These are phyloP conservation scores for Illadopsis cleaveri DNA, from an alignment of 2,113 vertebrate species.

Conservation along the genomic window DNA sequence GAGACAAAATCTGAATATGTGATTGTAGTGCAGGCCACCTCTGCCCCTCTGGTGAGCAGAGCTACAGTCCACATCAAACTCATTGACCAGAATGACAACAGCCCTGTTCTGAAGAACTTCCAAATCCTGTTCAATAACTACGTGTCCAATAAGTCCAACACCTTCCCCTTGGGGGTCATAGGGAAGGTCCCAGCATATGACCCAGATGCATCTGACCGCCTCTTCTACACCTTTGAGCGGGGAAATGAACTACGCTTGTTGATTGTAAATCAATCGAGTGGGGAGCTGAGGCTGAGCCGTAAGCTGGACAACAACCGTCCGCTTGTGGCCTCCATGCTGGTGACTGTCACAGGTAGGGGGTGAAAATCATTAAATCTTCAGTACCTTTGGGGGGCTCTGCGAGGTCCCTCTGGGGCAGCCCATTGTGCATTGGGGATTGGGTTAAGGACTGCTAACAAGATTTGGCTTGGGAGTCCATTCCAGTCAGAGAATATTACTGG, in stretches of 20 bases:
- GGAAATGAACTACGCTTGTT: conserved; percentile 96
- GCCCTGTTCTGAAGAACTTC: conserved; percentile 91
- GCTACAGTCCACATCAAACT: conserved; percentile 90
- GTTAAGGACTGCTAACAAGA: background rate
- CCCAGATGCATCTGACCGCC: conserved; percentile 91
- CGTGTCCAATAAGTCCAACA: conserved; percentile 95
- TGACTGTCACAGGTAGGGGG: conserved; percentile 94
- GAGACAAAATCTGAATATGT: conserved; percentile 90
- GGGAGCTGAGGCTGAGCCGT: conserved; percentile 93
- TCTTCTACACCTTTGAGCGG: conserved; percentile 94
- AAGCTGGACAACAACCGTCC: conserved; percentile 98
- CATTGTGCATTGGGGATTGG: accelerated
- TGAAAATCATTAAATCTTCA: background rate
- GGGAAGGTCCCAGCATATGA: conserved; percentile 94
- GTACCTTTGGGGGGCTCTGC: background rate
- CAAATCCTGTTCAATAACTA: conserved; percentile 99
- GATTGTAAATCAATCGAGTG: conserved; percentile 93
- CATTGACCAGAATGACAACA: conserved; percentile 97
- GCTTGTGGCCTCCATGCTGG: conserved; percentile 93
- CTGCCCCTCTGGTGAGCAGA: conserved; percentile 93
- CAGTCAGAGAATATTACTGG: accelerated
- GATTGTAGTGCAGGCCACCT: conserved; percentile 97
- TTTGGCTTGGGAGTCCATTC: background rate
- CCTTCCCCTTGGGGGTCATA: conserved; percentile 93
- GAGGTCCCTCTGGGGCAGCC: background rate